Percentiles rank a stretch among this genome's conserved stretches.
These are phyloP conservation scores for Aptenodytes patagonicus DNA, from an alignment of 2,113 vertebrate genomes.

Conservation along the genomic window DNA sequence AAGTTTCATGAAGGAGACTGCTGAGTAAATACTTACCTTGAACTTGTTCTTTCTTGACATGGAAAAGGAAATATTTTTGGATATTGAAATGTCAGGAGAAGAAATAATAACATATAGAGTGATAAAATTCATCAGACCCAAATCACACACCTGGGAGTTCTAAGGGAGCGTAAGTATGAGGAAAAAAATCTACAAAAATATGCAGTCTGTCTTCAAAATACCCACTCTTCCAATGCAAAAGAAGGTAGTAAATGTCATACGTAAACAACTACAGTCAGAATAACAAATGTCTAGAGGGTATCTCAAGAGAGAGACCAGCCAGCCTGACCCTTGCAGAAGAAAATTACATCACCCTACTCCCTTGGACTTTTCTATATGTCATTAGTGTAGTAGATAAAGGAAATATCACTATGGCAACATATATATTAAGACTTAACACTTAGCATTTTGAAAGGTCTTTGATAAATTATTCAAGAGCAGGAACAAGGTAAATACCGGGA, in stretches of 20 bases:
- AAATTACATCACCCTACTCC: neutral
- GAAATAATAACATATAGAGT: neutral
- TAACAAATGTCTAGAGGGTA: neutral
- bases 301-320: neutral
- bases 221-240: neutral
- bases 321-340: neutral
- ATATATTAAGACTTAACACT: neutral
- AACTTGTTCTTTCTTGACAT: neutral
- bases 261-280: neutral
- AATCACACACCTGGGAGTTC: neutral
- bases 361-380: neutral
- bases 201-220: neutral
- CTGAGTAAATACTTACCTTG: neutral
- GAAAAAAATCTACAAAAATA: neutral
- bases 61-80: neutral
- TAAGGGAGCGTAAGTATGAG: fast-evolving
- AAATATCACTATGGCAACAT: neutral
- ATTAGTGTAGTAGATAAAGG: neutral
- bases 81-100: slow-evolving; percentile 2
- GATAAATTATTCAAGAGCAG: neutral
- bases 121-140: neutral
- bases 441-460: neutral
- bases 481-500: neutral
- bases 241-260: neutral
- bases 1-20: neutral